Evolutionary conservation across 2,888 invertebrate species (phyloP).

Genomic region (Candidula unifasciata): DNA sequence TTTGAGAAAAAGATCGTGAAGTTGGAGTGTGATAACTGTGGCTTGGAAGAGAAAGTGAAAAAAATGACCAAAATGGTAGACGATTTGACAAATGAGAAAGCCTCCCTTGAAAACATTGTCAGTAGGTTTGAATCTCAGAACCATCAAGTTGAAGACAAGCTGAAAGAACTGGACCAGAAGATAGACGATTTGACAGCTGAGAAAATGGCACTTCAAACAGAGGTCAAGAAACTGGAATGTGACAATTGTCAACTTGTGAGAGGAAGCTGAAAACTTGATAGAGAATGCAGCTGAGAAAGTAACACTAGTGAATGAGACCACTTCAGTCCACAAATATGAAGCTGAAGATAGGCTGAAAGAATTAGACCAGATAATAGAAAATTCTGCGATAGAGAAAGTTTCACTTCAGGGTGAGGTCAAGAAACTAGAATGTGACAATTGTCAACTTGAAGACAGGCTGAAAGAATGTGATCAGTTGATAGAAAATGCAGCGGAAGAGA

Average conservation of each 20-base stretch:
- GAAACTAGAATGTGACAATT: background rate
- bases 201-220: background rate
- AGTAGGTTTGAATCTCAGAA: background rate
- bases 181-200: background rate
- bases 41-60: background rate
- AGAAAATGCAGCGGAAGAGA: background rate
- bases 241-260: background rate
- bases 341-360: background rate
- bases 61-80: background rate
- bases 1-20: background rate
- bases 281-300: background rate
- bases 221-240: background rate
- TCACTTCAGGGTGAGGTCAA: background rate
- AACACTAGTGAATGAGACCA: background rate
- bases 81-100: no score
- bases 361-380: background rate
- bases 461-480: slow-evolving; percentile 2
- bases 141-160: background rate
- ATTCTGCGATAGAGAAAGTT: background rate
- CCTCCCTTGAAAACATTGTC: background rate
- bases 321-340: background rate
- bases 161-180: background rate
- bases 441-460: background rate
- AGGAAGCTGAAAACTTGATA: background rate
- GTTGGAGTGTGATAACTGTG: background rate